Base-by-base conservation (phyloP, 2,888 invertebrate genomes). In the Elegia similella region DNA sequence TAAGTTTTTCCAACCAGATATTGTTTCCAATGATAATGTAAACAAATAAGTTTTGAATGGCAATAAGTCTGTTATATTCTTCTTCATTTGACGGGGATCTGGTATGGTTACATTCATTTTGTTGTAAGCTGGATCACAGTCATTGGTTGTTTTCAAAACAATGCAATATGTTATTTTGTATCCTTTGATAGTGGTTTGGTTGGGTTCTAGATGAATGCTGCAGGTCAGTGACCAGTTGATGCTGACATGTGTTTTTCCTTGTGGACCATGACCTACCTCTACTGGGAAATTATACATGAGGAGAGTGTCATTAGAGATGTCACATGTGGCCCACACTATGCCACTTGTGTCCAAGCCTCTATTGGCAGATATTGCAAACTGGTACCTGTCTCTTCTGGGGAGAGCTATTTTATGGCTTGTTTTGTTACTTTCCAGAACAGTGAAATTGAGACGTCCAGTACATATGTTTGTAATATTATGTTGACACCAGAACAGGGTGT, bases 321-420 rank as follows among this genome's bases (percentile, higher is more conserved):
- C 88, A 77, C 97, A 97, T 38, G 93, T 93, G 8, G 96, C 95
- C 97, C 97, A 97, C 10, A 94, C 93, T 95, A 97, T 96, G 0
- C 97, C 97, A 75, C 96, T 96, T 65, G 96, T 96, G 60, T 92
- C 92, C 3, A 80, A 80, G 0, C 87, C 82, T 44, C 93, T 94
- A 72, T 97, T 96, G 0, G 96, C 96, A 6, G 97, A 94, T 61
- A 97, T 95, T 1, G 97, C 97, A 89, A 97, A 96, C 72, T 93
- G 96, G 76, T 93, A 95, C 34, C 93, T 93, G 59, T 85, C 86
- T 55, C 93, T 92, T 87, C 88, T 62, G 3, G 93, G 92, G 16
- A 95, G 90, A 23, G 94, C 93, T 67, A 95, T 92, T 48, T 94
- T 93, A 73, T 93, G 72, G 87, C 93, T 73, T 89, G 74, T 86